These are phyloP conservation scores for Trematocara nigrifrons DNA, from an alignment of 2,113 vertebrate genomes.

Conservation along the genomic window DNA sequence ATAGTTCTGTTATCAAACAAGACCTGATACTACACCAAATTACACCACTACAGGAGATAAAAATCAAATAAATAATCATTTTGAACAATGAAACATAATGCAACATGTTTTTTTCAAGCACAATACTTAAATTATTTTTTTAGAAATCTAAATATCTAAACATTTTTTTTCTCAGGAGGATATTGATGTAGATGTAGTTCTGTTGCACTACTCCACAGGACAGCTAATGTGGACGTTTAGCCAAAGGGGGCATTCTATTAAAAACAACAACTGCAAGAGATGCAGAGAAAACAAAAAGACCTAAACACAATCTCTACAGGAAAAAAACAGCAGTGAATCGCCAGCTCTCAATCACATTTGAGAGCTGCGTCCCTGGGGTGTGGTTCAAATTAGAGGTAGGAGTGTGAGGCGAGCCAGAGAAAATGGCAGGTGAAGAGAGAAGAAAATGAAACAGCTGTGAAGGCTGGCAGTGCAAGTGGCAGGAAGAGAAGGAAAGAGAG, in stretches of 20 bases:
- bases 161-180: not conserved
- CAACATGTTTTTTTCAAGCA: not conserved
- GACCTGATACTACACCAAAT: not conserved
- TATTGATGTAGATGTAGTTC: constrained; percentile 42
- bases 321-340: not conserved
- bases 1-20: not conserved
- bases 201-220: constrained; percentile 26
- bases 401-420: not conserved
- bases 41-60: not conserved
- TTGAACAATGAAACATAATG: not conserved
- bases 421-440: not conserved
- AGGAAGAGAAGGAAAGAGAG: not conserved
- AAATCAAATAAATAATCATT: not conserved
- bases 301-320: constrained; percentile 16
- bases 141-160: not conserved
- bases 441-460: not conserved
- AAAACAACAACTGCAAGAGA: constrained; percentile 55
- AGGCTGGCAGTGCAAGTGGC: not conserved
- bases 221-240: constrained; percentile 59
- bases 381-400: constrained; percentile 9
- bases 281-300: not conserved
- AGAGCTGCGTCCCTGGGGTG: constrained; percentile 34
- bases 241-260: constrained; percentile 56
- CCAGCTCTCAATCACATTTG: constrained; percentile 39
- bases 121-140: fast-evolving